Percentiles rank a stretch among this genome's conserved stretches.
phyloP scores from a whole-genome alignment of 2,888 invertebrate species.

The Drosophila crucigera region DNA sequence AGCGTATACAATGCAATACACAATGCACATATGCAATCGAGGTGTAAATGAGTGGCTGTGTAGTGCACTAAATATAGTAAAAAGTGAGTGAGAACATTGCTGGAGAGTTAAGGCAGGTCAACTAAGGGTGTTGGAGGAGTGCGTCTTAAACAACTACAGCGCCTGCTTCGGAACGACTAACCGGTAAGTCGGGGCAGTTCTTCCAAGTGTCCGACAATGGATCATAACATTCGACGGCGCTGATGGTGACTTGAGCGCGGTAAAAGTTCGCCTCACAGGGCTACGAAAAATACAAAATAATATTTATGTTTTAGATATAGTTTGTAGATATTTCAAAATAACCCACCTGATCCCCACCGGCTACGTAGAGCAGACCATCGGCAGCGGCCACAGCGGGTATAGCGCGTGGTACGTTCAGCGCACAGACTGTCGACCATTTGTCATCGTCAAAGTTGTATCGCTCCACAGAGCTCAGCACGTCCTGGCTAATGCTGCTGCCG shows the following conservation, averaged over 20 bases:
- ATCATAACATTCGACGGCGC: constrained; percentile 94
- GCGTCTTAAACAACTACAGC: constrained; percentile 90
- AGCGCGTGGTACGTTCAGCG: constrained; percentile 91
- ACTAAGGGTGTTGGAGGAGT: background rate
- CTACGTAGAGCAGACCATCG: constrained; percentile 92
- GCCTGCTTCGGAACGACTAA: constrained; percentile 94
- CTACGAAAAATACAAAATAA: constrained; percentile 44
- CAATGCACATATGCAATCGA: constrained; percentile 16
- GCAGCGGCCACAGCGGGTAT: constrained; percentile 94
- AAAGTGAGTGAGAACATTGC: constrained; percentile 45
- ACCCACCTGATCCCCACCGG: constrained; percentile 91
- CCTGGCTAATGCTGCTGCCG: constrained; percentile 93
- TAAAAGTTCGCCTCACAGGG: constrained; percentile 93
- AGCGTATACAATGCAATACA: constrained; percentile 61
- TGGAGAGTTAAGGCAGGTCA: constrained; percentile 30
- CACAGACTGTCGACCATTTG: constrained; percentile 91
- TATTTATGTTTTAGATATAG: background rate
- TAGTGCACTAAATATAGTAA: constrained; percentile 25
- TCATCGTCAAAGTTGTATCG: constrained; percentile 87
- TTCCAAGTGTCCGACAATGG: constrained; percentile 92
- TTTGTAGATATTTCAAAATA: background rate
- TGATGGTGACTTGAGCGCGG: constrained; percentile 93
- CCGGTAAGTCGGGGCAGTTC: constrained; percentile 91
- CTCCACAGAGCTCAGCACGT: constrained; percentile 92
- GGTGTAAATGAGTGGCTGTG: constrained; percentile 27